phyloP scores from a whole-genome alignment of 2,797 vertebrate species.

The Eulemur coronatus region DNA sequence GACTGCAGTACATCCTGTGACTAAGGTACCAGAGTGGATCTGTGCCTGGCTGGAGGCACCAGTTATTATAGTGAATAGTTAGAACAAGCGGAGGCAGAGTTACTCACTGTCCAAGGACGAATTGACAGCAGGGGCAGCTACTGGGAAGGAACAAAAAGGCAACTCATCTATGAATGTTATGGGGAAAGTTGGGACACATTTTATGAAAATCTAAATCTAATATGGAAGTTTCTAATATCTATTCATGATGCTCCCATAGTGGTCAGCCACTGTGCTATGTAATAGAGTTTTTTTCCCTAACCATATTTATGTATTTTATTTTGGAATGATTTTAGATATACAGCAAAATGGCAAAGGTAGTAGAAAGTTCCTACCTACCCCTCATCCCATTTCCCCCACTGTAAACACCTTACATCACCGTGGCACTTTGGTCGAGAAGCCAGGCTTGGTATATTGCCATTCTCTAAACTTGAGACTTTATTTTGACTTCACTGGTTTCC shows the following conservation, averaged over 20 bases:
- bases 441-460: fast-evolving
- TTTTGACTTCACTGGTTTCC: neutral
- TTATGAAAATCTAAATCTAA: neutral
- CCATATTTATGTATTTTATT: neutral
- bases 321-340: neutral
- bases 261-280: neutral
- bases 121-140: neutral
- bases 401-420: fast-evolving
- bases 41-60: neutral
- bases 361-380: fast-evolving
- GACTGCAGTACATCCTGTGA: neutral
- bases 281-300: neutral
- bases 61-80: neutral
- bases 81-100: neutral
- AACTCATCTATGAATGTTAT: neutral
- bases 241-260: fast-evolving
- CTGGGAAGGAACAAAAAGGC: neutral
- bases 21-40: neutral
- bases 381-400: fast-evolving
- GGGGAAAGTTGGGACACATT: neutral
- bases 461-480: neutral
- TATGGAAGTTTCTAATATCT: neutral
- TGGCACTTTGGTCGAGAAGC: neutral
- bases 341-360: neutral
- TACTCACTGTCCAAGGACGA: neutral